These are phyloP conservation scores for Hucho hucho DNA, from an alignment of 2,113 vertebrate genomes.

Conservation along the genomic window DNA sequence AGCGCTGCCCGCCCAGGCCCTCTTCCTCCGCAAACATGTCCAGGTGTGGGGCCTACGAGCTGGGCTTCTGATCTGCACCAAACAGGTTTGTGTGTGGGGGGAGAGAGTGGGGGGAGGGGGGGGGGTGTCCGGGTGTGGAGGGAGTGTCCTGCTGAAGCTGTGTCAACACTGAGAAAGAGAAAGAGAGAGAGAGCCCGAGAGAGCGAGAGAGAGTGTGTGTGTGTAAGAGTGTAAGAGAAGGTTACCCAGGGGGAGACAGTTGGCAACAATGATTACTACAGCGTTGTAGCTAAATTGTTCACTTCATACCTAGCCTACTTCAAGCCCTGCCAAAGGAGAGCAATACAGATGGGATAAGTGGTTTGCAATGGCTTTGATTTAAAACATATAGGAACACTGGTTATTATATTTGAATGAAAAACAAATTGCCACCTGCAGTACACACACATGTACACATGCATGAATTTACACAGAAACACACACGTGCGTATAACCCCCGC, in stretches of 20 bases:
- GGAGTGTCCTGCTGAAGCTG: conserved; percentile 74
- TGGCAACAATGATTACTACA: conserved; percentile 73
- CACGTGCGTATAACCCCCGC: conserved; percentile 49
- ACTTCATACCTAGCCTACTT: conserved; percentile 58
- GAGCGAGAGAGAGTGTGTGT: conserved; percentile 18
- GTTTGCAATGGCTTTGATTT: conserved; percentile 51
- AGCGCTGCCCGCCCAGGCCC: conserved; percentile 75
- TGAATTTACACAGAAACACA: background rate
- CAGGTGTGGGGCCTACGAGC: conserved; percentile 80
- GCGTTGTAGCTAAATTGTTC: conserved; percentile 74
- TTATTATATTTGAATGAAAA: conserved; percentile 52
- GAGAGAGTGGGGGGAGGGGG: conserved; percentile 39
- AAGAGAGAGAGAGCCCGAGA: conserved; percentile 38
- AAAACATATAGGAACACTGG: conserved; percentile 41
- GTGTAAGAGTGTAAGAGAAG: conserved; percentile 61
- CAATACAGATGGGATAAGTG: conserved; percentile 46
- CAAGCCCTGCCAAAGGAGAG: conserved; percentile 52
- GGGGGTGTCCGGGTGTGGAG: conserved; percentile 37
- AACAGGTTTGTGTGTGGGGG: conserved; percentile 61
- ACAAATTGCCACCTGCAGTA: conserved; percentile 51
- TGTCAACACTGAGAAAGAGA: conserved; percentile 72
- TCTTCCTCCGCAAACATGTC: conserved; percentile 78
- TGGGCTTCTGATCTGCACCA: conserved; percentile 77
- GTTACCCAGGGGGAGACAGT: conserved; percentile 70
- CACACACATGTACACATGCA: background rate